Percentiles rank a stretch among this genome's conserved stretches.
phyloP scores from a whole-genome alignment of 2,113 vertebrate species.

The Mus musculus region GRCm39 chr11:75220501-75221000 shows the following conservation, averaged over 20 bases:
- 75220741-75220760: not conserved
- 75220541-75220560: not conserved
- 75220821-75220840: not conserved
- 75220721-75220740: not conserved
- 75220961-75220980: not conserved
- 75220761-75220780: not conserved
- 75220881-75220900: not conserved
- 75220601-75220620: not conserved
- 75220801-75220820: not conserved
- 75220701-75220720: not conserved
- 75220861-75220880: not conserved
- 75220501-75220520: not conserved
- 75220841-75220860: not conserved
- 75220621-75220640: not conserved
- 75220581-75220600: not conserved
- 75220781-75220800: not conserved
- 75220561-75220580: not conserved
- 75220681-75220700: not conserved
- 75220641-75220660: not conserved
- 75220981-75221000: slow-evolving; percentile 33
- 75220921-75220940: not conserved
- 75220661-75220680: not conserved
- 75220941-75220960: not conserved
- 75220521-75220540: not conserved
- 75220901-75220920: not conserved